These are phyloP conservation scores for Drosophila kurseongensis DNA, from an alignment of 1,140 invertebrate species.

Conservation along the genomic window DNA sequence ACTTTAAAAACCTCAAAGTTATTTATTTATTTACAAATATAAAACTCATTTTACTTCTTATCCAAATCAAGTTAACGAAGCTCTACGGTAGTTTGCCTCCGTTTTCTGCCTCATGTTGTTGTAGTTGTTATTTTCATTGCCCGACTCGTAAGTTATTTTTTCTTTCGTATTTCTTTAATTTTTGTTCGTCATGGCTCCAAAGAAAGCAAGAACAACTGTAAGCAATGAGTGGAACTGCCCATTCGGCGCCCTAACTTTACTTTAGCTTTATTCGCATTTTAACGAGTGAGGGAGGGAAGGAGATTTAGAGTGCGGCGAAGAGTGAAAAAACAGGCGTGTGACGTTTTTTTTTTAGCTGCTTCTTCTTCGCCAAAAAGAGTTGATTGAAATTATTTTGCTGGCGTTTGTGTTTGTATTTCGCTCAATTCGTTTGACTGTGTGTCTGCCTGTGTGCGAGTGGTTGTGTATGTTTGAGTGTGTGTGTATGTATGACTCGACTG, in stretches of 20 bases:
- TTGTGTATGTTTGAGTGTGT: not conserved
- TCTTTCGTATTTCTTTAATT: slow-evolving; percentile 73
- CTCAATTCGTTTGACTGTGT: slow-evolving; percentile 51
- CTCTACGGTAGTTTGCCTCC: slow-evolving; percentile 31
- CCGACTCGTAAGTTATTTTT: slow-evolving; percentile 64
- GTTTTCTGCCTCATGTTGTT: slow-evolving; percentile 37
- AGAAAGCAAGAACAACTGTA: slow-evolving; percentile 35
- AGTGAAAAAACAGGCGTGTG: slow-evolving; percentile 60
- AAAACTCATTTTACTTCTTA: not conserved
- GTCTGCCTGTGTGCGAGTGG: slow-evolving; percentile 13
- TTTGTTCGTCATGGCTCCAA: slow-evolving; percentile 65
- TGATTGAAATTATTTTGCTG: slow-evolving; percentile 78
- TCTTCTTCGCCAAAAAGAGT: slow-evolving; percentile 66
- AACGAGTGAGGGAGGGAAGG: slow-evolving; percentile 38
- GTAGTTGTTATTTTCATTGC: slow-evolving; percentile 60
- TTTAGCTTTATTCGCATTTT: slow-evolving; percentile 57
- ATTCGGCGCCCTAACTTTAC: slow-evolving; percentile 35
- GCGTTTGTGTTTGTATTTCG: slow-evolving; percentile 53
- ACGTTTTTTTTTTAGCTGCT: slow-evolving; percentile 73
- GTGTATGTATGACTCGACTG: slow-evolving; percentile 18
- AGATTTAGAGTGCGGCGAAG: slow-evolving; percentile 15
- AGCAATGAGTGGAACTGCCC: slow-evolving; percentile 44
- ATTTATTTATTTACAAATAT: no score
- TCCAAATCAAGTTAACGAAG: not conserved
- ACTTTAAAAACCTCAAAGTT: no score